phyloP scores from a whole-genome alignment of 2,888 invertebrate genomes.

The Caradrina clavipalpis region DNA sequence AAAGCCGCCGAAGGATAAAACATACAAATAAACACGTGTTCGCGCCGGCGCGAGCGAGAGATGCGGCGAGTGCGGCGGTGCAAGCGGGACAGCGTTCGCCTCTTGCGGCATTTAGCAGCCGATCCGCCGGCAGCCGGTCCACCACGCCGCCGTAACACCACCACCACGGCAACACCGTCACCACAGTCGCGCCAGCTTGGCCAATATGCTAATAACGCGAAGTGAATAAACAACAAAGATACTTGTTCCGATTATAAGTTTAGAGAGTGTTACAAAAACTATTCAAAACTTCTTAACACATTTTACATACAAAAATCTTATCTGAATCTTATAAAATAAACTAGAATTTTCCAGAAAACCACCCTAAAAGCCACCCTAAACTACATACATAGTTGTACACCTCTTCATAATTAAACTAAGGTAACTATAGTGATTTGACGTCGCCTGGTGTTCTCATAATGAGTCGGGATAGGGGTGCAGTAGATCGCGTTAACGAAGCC shows the following conservation, averaged over 20 bases:
- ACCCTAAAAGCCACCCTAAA: slow-evolving; percentile 1
- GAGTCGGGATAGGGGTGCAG: slow-evolving; percentile 65
- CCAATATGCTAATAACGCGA: slow-evolving; percentile 16
- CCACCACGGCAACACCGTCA: slow-evolving; percentile 40
- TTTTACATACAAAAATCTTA: background rate
- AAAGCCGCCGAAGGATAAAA: slow-evolving; percentile 92
- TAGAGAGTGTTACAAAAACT: slow-evolving; percentile 19
- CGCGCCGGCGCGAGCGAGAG: slow-evolving; percentile 92
- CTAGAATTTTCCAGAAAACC: background rate
- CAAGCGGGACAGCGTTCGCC: slow-evolving; percentile 83
- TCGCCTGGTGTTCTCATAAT: slow-evolving; percentile 55
- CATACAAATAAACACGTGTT: slow-evolving; percentile 92
- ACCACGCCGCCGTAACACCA: slow-evolving; percentile 44
- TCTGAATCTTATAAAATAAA: background rate
- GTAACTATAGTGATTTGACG: slow-evolving; percentile 54
- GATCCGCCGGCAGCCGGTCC: slow-evolving; percentile 76
- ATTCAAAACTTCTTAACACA: background rate
- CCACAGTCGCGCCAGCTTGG: slow-evolving; percentile 29
- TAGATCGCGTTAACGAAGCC: slow-evolving; percentile 80
- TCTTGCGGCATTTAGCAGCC: slow-evolving; percentile 90
- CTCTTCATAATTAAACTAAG: slow-evolving; percentile 44
- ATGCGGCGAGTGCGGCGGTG: slow-evolving; percentile 78
- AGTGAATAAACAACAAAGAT: slow-evolving; percentile 26
- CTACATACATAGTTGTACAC: background rate
- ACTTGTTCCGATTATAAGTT: slow-evolving; percentile 7